A percentile compares a stretch with the other conserved stretches of the same genome.
These are phyloP conservation scores for Microcebus jonahi DNA, from an alignment of 2,113 vertebrate genomes.

Conservation along the genomic window DNA sequence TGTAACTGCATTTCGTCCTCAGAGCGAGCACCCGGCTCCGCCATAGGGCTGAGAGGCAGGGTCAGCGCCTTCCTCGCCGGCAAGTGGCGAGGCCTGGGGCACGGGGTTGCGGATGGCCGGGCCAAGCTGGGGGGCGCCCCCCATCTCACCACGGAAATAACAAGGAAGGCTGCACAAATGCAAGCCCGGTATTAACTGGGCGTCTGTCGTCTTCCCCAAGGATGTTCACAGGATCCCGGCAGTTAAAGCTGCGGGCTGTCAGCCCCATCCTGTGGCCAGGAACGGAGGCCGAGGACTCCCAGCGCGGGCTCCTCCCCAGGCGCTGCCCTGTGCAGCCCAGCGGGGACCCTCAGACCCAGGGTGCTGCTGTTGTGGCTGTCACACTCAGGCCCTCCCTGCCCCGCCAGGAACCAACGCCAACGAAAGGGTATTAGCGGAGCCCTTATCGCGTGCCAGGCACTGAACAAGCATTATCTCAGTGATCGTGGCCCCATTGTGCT, in stretches of 20 bases:
- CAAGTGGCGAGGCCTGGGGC: not conserved
- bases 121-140: accelerated
- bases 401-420: accelerated
- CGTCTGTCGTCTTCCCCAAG: accelerated
- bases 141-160: accelerated
- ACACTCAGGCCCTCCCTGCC: not conserved
- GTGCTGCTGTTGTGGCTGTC: accelerated
- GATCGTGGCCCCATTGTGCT: not conserved
- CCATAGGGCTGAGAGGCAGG: not conserved
- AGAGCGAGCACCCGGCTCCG: not conserved
- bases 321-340: accelerated
- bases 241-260: not conserved
- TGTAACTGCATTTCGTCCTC: not conserved
- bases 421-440: not conserved
- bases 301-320: not conserved
- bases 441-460: accelerated
- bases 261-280: accelerated
- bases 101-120: not conserved
- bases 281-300: not conserved
- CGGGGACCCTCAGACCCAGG: accelerated
- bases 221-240: not conserved
- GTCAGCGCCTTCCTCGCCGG: not conserved
- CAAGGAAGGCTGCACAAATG: accelerated
- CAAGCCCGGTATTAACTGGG: accelerated
- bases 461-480: accelerated